Evolutionary conservation across 2,888 invertebrate genomes (phyloP).

Genomic region (Phengaris arion): DNA sequence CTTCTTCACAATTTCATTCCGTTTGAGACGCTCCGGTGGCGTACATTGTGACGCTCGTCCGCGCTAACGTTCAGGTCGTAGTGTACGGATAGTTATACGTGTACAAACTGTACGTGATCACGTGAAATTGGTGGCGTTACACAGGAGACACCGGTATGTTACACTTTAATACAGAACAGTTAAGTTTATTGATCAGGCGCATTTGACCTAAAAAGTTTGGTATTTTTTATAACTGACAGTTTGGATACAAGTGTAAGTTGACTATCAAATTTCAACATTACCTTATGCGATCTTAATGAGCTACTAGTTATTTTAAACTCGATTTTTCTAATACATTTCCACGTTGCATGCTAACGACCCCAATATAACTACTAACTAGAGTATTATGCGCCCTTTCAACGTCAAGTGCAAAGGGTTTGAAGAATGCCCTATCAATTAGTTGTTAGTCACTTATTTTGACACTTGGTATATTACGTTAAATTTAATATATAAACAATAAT

Average conservation of each 20-base stretch:
- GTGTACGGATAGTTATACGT: constrained; percentile 69
- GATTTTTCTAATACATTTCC: background rate
- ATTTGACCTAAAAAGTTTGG: background rate
- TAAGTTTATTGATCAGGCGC: constrained; percentile 11
- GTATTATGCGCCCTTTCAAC: background rate
- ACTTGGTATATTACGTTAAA: too few species aligned
- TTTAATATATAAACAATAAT: background rate
- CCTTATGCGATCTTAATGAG: background rate
- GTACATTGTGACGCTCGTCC: constrained; percentile 51
- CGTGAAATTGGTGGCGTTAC: constrained; percentile 52
- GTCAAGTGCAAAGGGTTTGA: background rate
- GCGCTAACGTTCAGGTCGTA: constrained; percentile 56
- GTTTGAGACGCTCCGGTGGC: constrained; percentile 70
- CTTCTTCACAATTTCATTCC: constrained; percentile 79
- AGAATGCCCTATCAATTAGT: too few species aligned
- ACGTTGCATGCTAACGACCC: background rate
- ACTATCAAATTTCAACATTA: too few species aligned
- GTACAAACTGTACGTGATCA: constrained; percentile 51
- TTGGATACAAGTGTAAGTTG: background rate
- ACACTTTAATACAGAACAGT: constrained; percentile 24
- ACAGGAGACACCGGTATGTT: constrained; percentile 37
- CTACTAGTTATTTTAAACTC: too few species aligned
- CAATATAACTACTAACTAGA: background rate
- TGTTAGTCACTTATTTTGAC: too few species aligned
- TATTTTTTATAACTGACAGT: background rate